A percentile compares a stretch with the other conserved stretches of the same genome.
Conservation (phyloP, 1,140 invertebrate genomes). For the Anoplophora glabripennis region DNA sequence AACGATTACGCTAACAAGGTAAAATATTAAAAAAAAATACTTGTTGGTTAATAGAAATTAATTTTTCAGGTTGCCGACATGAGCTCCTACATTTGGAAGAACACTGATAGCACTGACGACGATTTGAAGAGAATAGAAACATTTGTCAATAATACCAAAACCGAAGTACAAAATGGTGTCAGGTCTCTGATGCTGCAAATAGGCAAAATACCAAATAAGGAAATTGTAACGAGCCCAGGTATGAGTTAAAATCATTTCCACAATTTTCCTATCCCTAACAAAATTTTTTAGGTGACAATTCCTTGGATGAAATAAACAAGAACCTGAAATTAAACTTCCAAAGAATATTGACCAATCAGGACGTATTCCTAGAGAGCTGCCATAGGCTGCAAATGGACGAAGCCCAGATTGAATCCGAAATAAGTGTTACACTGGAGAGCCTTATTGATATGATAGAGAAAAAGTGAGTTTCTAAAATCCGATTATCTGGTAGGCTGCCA, state of each 20-base stretch:
- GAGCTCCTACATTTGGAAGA: constrained; percentile 57
- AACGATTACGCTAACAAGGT: constrained; percentile 36
- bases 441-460: constrained; percentile 57
- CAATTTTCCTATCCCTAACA: too few relatives aligned
- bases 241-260: background rate
- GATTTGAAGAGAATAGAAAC: constrained; percentile 52
- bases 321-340: constrained; percentile 52
- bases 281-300: background rate
- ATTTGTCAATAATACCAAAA: constrained; percentile 54
- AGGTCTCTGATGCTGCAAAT: constrained; percentile 48
- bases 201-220: constrained; percentile 40
- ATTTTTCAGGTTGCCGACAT: constrained; percentile 54
- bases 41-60: background rate
- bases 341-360: constrained; percentile 56
- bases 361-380: constrained; percentile 59
- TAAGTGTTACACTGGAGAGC: constrained; percentile 57
- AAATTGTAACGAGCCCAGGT: background rate
- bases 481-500: too few relatives aligned
- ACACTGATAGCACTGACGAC: constrained; percentile 51
- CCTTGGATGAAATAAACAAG: constrained; percentile 23
- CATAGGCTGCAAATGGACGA: constrained; percentile 59
- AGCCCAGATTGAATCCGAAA: constrained; percentile 53
- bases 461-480: too few relatives aligned
- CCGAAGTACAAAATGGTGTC: constrained; percentile 56
- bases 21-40: constrained; percentile 6